Conservation (phyloP, 2,113 vertebrate species). For the Rhinogobius similis region DNA sequence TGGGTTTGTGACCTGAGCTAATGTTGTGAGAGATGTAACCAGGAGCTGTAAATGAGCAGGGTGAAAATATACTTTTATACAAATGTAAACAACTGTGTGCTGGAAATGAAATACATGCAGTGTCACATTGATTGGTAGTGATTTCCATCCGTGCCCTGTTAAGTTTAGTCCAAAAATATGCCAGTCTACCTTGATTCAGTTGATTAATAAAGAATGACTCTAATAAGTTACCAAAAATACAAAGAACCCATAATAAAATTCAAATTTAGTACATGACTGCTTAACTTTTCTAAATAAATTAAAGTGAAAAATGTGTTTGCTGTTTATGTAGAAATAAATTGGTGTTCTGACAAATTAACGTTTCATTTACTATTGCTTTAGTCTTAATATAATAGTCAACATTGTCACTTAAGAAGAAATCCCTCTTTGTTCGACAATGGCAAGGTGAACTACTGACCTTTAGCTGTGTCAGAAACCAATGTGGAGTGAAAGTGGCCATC, state of each 20-base stretch:
- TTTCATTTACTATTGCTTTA: not conserved
- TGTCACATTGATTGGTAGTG: too few species aligned
- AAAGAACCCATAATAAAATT: too few species aligned
- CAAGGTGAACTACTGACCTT: not conserved
- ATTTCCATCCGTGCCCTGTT: too few species aligned
- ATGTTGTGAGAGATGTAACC: constrained; percentile 28
- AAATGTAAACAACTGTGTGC: too few species aligned
- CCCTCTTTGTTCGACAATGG: not conserved
- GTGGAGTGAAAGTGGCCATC: not conserved
- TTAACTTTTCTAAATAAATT: not conserved
- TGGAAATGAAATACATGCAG: not conserved
- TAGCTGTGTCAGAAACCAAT: not conserved
- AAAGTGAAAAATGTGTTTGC: not conserved
- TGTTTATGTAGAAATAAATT: not conserved
- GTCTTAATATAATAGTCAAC: not conserved
- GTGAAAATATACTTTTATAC: constrained; percentile 13
- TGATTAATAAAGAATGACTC: too few species aligned
- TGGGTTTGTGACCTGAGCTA: constrained; percentile 32
- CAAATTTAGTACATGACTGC: too few species aligned
- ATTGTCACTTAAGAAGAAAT: not conserved
- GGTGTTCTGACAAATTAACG: not conserved
- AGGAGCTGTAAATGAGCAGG: constrained; percentile 17
- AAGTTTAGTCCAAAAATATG: too few species aligned
- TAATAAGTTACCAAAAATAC: too few species aligned
- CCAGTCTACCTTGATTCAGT: too few species aligned